Base-by-base conservation (phyloP, 2,888 invertebrate genomes). In the Atethmia centrago region DNA sequence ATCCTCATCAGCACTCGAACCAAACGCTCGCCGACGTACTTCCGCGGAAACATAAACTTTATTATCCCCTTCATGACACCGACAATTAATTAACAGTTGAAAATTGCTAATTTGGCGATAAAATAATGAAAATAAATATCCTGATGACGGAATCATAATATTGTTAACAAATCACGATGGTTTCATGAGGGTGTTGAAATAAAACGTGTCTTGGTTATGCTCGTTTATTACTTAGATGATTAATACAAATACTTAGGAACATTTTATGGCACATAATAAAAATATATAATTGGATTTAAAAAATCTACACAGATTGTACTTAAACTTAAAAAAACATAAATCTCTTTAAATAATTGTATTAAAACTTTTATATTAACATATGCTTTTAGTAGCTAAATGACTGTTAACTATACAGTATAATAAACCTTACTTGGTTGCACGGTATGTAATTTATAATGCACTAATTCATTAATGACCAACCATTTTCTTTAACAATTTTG, bases 81-180 rank as follows among this genome's bases (percentile, higher is more conserved):
- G 63, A 28, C 72, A 79, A 68, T 69, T 25, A 42, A 74, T 69
- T 21, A 71, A n/a, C 8, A 59, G 31, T 40, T 53, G n/a, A 16
- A 84, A 65, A 74, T 53, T 49, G 21, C 56, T 63, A 64, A 75
- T 69, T 77, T 79, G 69, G 25, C 70, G 65, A 56, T 14, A 63
- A 78, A 86, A 80, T 58, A 83, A 86, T 77, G 68, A 71, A 83
- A 85, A 83, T 62, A 84, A 74, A 83, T 67, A 58, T 31, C 64
- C 69, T 31, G 74, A 77, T 61, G 75, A 77, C 61, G 69, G 66
- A 69, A 75, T 61, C 82, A 78, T 82, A 64, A 62, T 80, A 66
- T 68, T 71, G 65, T 42, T 77, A 71, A 70, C 36, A 82, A 86
- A 87, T 88, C 88, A 56, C 75, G 80, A 83, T 88, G 88, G 88